Evolutionary conservation across 2,797 vertebrate species (phyloP), one percentile per base, ranked within the genome.

Genomic region (Crenuchus spilurus): DNA sequence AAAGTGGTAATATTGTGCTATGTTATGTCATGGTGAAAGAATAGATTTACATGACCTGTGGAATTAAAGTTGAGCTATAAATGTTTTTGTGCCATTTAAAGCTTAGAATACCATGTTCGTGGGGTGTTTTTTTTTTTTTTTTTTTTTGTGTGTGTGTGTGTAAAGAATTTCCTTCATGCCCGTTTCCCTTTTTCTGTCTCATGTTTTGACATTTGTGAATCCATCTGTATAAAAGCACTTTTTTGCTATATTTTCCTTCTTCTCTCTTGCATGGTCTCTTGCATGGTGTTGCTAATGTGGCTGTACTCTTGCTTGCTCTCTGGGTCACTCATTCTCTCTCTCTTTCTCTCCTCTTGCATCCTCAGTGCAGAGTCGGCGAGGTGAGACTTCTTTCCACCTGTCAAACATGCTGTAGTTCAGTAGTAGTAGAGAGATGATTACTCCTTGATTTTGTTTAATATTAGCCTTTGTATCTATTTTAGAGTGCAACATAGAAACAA

Each of bases 321-420:
- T 70, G 26, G 78, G 37, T 87, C 70, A 75, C 14, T n/a, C 78
- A 68, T 77, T 88, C 83, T 94, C 87, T 90, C 80, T 91, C 65
- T 81, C 69, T 82, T 84, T 75, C 41, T 82, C 76, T 87, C 22
- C 46, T 73, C 35, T 91, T 79, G 24, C 85, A 79, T 90, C 94
- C 92, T 94, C 96, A 99, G 97, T 98, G 97, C 97, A 98, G 89
- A 99, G 95, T 94, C 97, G 97, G 93, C 91, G 96, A 99, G 97
- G 97, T 99, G 96, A 99, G 97, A 86, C 58, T 65, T 75, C 70
- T 55, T 42, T 65, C 72, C 62, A 35, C 60, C 57, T 76, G 54
- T 41, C 58, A 74, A 41, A 42, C 39, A 49, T 48, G 46, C 35
- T 1, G 31, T 75, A 51, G 28, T 67, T 22, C 6, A 55, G 64